Percentiles rank a stretch among this genome's conserved stretches.
These are phyloP conservation scores for Bombus superbus DNA, from an alignment of 1,140 invertebrate genomes.

Conservation along the genomic window DNA sequence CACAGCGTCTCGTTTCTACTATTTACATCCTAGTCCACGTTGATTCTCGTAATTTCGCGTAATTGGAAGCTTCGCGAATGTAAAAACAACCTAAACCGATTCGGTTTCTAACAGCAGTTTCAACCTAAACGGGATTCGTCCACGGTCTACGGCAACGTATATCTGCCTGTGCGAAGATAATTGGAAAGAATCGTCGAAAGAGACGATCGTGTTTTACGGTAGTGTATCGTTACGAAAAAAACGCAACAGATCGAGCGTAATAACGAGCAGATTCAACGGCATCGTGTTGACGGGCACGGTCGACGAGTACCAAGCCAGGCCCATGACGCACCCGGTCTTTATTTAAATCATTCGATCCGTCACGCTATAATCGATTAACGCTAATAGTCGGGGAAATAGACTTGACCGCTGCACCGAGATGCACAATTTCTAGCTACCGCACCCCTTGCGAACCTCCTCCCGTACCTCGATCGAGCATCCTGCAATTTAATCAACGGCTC, in stretches of 20 bases:
- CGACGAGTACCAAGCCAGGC: conserved; percentile 46
- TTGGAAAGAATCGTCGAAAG: not conserved
- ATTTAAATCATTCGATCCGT: conserved; percentile 76
- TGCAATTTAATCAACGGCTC: conserved; percentile 37
- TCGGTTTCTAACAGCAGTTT: not conserved
- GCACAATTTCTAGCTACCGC: conserved; percentile 35
- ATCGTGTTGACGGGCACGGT: conserved; percentile 59
- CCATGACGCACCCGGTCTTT: conserved; percentile 70
- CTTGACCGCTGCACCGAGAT: conserved; percentile 36
- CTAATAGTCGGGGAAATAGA: conserved; percentile 67
- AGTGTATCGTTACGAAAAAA: conserved; percentile 31
- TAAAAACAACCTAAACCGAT: not conserved
- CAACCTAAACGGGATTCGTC: not conserved
- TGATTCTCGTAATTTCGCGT: not conserved
- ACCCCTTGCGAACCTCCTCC: not conserved
- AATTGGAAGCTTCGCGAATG: not conserved
- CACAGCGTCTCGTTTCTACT: not conserved
- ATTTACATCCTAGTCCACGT: no score
- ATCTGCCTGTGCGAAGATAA: not conserved
- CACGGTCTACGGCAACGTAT: not conserved
- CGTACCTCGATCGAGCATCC: conserved; percentile 3
- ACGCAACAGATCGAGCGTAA: conserved; percentile 41
- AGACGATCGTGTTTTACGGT: not conserved
- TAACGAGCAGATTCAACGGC: conserved; percentile 47
- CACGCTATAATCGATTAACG: conserved; percentile 73